phyloP scores from a whole-genome alignment of 2,113 vertebrate species.

The Gymnobelideus leadbeateri region DNA sequence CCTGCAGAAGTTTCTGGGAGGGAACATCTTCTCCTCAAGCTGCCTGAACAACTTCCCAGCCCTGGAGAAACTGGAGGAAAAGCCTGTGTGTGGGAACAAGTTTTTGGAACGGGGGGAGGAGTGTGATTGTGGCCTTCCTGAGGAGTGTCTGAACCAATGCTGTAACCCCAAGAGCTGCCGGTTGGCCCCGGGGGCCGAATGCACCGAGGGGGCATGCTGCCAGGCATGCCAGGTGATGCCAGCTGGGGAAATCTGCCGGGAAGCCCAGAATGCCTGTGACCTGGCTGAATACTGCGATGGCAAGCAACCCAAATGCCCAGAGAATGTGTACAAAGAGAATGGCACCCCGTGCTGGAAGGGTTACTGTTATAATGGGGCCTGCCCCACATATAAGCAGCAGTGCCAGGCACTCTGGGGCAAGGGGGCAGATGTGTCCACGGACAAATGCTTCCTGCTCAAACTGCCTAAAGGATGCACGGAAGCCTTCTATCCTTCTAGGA shows the following conservation, averaged over 20 bases:
- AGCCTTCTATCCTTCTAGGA: background rate
- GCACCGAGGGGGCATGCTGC: background rate
- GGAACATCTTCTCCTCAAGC: slow-evolving; percentile 78
- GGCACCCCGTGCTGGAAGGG: slow-evolving; percentile 83
- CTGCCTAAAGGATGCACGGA: slow-evolving; percentile 16
- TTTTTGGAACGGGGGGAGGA: slow-evolving; percentile 91
- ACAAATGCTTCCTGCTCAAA: background rate
- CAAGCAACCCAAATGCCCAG: slow-evolving; percentile 83
- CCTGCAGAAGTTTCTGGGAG: slow-evolving; percentile 86
- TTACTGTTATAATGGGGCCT: background rate
- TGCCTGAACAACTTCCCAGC: slow-evolving; percentile 87
- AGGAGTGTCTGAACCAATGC: slow-evolving; percentile 81
- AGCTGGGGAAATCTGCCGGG: slow-evolving; percentile 86
- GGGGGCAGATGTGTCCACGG: background rate
- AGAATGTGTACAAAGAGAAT: slow-evolving; percentile 89
- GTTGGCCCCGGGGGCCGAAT: background rate
- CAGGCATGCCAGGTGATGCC: slow-evolving; percentile 74
- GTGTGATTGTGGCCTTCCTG: slow-evolving; percentile 88
- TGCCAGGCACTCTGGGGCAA: background rate
- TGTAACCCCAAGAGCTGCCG: background rate
- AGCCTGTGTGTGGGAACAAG: slow-evolving; percentile 89
- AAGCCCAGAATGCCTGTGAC: slow-evolving; percentile 84
- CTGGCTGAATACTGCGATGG: slow-evolving; percentile 92
- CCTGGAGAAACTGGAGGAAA: slow-evolving; percentile 83
- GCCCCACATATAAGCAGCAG: background rate